Conservation (phyloP, 1,140 invertebrate genomes). For the Hetaerina americana region DNA sequence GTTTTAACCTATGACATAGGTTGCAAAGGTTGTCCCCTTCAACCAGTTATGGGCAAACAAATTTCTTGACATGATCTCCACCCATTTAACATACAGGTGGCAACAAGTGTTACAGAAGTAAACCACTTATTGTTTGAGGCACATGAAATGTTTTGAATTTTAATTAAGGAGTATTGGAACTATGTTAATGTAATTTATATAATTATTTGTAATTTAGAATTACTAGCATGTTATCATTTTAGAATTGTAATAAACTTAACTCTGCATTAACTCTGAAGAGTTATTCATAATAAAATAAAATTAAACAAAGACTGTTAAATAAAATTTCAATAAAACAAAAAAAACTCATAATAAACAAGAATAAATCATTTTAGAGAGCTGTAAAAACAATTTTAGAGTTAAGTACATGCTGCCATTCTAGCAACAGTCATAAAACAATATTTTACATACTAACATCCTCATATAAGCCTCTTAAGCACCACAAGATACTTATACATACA, state of each 20-base stretch:
- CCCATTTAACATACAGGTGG: background rate
- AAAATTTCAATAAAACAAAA: no score
- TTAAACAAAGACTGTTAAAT: background rate
- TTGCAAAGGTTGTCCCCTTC: background rate
- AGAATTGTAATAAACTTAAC: background rate
- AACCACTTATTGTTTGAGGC: background rate
- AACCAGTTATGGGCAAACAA: background rate
- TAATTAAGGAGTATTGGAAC: background rate
- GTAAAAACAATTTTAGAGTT: background rate
- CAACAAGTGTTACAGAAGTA: background rate
- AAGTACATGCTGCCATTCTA: background rate
- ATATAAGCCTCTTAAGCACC: background rate
- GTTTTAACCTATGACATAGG: background rate
- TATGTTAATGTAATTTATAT: no score
- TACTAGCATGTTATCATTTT: background rate
- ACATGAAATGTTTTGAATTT: background rate
- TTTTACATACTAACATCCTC: background rate
- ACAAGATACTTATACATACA: background rate
- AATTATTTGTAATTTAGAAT: background rate
- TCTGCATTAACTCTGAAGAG: background rate
- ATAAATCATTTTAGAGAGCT: background rate
- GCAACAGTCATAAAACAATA: background rate
- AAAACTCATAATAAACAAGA: background rate
- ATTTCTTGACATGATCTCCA: background rate
- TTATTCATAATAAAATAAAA: background rate